phyloP scores from a whole-genome alignment of 2,888 invertebrate genomes.

The Cenopis cana region DNA sequence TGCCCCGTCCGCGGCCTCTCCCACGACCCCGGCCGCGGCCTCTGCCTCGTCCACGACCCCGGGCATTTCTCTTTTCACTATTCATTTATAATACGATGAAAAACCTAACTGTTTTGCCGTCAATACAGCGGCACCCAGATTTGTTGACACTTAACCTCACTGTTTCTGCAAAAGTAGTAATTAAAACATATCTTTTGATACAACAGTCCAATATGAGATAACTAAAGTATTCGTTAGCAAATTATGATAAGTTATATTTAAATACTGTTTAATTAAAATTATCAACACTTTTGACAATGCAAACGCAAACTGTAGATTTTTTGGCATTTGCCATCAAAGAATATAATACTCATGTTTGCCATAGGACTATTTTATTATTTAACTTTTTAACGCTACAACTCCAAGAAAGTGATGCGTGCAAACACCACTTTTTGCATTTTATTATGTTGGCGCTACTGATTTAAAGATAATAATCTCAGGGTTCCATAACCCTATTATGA shows the following conservation, averaged over 20 bases:
- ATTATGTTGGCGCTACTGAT: background rate
- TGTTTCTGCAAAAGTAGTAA: background rate
- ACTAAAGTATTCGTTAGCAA: background rate
- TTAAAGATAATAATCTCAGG: background rate
- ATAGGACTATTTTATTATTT: no score
- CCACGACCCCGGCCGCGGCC: conserved; percentile 91
- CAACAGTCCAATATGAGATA: conserved; percentile 2
- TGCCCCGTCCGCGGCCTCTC: conserved; percentile 88
- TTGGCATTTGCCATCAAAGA: conserved; percentile 4
- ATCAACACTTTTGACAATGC: background rate
- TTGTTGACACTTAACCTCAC: conserved; percentile 42
- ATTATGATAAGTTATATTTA: no score
- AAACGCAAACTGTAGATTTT: background rate
- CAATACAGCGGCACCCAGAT: conserved; percentile 25
- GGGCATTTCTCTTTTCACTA: conserved; percentile 86
- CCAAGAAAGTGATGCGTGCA: no score
- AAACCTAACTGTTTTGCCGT: conserved; percentile 7
- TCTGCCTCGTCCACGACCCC: conserved; percentile 91
- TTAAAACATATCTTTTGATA: background rate
- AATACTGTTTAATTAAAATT: background rate
- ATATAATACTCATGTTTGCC: no score
- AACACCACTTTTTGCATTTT: background rate
- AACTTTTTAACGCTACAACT: no score
- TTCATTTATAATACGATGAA: conserved; percentile 63
- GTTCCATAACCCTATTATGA: background rate